Conservation (phyloP, 2,888 invertebrate genomes). For the Tachystola acroxantha region DNA sequence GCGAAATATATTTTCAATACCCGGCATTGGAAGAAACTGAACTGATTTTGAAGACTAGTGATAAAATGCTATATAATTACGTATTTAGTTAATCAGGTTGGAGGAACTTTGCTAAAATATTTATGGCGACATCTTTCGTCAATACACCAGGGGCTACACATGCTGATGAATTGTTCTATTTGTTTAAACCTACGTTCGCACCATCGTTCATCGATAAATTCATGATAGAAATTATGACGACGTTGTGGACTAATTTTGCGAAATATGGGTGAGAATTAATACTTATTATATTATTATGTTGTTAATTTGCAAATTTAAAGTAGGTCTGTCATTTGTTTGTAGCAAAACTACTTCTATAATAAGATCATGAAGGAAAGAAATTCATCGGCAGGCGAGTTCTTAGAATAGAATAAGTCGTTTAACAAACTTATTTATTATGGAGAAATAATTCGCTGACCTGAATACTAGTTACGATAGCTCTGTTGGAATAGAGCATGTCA, state of each 20-base stretch:
- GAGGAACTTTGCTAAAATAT: slow-evolving; percentile 38
- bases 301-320: no score
- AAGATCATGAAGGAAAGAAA: no score
- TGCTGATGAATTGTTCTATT: slow-evolving; percentile 55
- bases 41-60: slow-evolving; percentile 31
- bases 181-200: slow-evolving; percentile 38
- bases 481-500: no score
- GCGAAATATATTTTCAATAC: slow-evolving; percentile 38
- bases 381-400: no score
- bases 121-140: slow-evolving; percentile 21
- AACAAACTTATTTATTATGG: no score
- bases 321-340: no score
- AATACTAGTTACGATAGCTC: no score
- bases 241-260: slow-evolving; percentile 61
- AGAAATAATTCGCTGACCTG: no score
- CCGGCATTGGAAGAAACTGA: slow-evolving; percentile 47
- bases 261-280: slow-evolving; percentile 44
- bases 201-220: slow-evolving; percentile 37
- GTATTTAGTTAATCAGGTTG: slow-evolving; percentile 45
- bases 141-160: slow-evolving; percentile 44
- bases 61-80: slow-evolving; percentile 45
- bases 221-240: slow-evolving; percentile 48
- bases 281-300: no score
- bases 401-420: no score
- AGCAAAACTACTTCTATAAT: no score